Evolutionary conservation across 2,888 invertebrate species (phyloP).

Genomic region (Drosophila monieri): DNA sequence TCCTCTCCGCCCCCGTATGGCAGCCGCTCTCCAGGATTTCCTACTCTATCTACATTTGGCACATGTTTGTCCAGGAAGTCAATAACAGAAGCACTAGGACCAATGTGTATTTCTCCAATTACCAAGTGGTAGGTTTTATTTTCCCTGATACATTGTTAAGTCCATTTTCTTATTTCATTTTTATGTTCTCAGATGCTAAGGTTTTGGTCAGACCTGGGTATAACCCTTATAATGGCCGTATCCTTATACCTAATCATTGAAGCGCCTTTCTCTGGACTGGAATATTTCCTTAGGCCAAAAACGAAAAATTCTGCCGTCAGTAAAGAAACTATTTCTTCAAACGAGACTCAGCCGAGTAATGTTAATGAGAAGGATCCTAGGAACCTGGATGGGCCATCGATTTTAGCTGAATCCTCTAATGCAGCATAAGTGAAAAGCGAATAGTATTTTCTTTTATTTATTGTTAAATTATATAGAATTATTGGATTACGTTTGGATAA

Average conservation of each 20-base stretch:
- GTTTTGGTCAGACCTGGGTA: conserved; percentile 75
- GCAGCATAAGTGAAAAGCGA: not conserved
- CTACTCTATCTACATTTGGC: conserved; percentile 75
- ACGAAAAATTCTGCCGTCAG: not conserved
- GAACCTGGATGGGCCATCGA: not conserved
- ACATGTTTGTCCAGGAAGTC: conserved; percentile 63
- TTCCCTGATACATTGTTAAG: too few species aligned
- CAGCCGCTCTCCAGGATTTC: conserved; percentile 75
- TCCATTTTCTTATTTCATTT: not conserved
- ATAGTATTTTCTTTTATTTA: not conserved
- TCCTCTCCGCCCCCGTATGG: conserved; percentile 77
- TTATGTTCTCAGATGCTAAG: conserved; percentile 51
- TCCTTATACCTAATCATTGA: conserved; percentile 45
- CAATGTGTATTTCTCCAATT: conserved; percentile 68
- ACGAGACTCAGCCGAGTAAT: not conserved
- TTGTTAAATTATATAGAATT: not conserved
- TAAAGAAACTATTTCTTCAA: not conserved
- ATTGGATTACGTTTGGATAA: not conserved
- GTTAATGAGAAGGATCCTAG: not conserved
- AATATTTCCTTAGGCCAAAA: conserved; percentile 9
- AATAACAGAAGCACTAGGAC: conserved; percentile 53
- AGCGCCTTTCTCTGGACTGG: conserved; percentile 41
- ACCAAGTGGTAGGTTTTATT: conserved; percentile 62
- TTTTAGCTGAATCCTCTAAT: not conserved
- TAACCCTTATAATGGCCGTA: conserved; percentile 55